These are phyloP conservation scores for Grallaria varia DNA, from an alignment of 2,113 vertebrate genomes.

Conservation along the genomic window DNA sequence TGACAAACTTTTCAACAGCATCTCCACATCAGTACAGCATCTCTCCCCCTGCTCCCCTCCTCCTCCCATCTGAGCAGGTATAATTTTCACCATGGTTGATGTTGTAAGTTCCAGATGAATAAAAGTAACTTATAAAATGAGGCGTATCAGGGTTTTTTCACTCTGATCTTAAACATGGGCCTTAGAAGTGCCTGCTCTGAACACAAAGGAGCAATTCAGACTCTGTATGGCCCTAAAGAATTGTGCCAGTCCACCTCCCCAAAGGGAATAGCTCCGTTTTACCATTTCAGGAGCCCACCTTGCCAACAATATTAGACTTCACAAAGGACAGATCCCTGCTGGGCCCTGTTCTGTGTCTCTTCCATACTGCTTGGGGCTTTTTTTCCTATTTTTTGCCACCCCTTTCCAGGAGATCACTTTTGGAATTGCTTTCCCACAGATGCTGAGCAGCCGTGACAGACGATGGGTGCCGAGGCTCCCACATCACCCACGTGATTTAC, in stretches of 20 bases:
- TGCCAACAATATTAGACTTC: not conserved
- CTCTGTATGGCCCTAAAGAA: not conserved
- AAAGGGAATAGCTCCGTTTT: not conserved
- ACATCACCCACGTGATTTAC: not conserved
- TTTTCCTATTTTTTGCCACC: not conserved
- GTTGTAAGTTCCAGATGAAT: not conserved
- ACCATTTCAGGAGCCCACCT: not conserved
- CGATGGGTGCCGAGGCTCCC: not conserved
- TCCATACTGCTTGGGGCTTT: not conserved
- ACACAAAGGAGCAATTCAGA: slow-evolving; percentile 44
- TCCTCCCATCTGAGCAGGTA: not conserved
- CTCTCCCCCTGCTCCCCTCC: not conserved
- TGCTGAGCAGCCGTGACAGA: not conserved
- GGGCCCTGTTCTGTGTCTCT: not conserved
- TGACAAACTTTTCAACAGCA: not conserved
- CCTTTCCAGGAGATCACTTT: not conserved
- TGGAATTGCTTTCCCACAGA: slow-evolving; percentile 19
- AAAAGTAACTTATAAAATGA: not conserved
- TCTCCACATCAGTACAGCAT: not conserved
- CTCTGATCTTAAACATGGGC: not conserved
- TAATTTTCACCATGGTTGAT: not conserved
- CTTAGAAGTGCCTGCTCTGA: not conserved
- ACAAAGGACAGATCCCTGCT: not conserved
- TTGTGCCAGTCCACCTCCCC: not conserved
- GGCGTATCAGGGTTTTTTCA: not conserved